Percentiles rank a stretch among this genome's conserved stretches.
Conservation (phyloP, 2,797 vertebrate species). For the Micromesistius poutassou region DNA sequence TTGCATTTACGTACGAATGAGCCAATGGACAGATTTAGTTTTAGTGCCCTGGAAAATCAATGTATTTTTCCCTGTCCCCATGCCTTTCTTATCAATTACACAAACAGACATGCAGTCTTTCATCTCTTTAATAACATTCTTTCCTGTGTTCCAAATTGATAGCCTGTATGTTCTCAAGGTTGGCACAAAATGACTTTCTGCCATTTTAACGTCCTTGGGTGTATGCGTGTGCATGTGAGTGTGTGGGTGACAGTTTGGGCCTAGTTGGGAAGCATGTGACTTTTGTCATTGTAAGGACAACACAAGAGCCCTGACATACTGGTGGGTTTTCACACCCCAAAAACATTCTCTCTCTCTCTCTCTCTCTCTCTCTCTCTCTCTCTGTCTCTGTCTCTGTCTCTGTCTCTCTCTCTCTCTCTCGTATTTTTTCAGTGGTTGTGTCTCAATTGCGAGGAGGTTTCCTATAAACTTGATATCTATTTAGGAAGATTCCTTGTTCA, state of each 20-base stretch:
- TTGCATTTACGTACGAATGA: constrained; percentile 37
- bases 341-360: background rate
- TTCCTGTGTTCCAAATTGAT: constrained; percentile 55
- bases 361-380: background rate
- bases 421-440: background rate
- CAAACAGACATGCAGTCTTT: too few species aligned
- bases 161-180: constrained; percentile 58
- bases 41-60: constrained; percentile 62
- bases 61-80: constrained; percentile 12
- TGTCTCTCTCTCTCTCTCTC: too few species aligned
- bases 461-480: too few species aligned
- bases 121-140: constrained; percentile 54
- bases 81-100: background rate
- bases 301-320: background rate
- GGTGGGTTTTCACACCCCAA: background rate
- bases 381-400: background rate
- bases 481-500: too few species aligned
- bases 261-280: background rate
- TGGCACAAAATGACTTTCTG: constrained; percentile 33
- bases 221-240: background rate
- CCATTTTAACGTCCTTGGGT: constrained; percentile 40
- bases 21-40: constrained; percentile 48
- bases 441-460: too few species aligned
- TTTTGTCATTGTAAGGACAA: background rate
- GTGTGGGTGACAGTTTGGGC: constrained; percentile 4